Evolutionary conservation across 2,113 vertebrate genomes (phyloP).

Genomic region (Trematomus loennbergii): DNA sequence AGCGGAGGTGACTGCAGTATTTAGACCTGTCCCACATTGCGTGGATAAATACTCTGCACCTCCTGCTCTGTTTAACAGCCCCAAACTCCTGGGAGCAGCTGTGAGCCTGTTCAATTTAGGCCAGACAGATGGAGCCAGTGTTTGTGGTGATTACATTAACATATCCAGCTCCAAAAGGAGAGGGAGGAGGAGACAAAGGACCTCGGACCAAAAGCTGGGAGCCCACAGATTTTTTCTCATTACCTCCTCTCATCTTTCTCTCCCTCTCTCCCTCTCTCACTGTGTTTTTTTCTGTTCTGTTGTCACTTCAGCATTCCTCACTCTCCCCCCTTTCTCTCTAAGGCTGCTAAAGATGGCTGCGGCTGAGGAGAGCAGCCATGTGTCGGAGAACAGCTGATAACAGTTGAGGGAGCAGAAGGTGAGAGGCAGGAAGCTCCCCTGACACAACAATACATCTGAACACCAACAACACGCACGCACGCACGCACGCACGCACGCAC

Average conservation of each 20-base stretch:
- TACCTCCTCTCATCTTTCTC: constrained; percentile 30
- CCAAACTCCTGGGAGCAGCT: constrained; percentile 68
- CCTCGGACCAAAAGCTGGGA: constrained; percentile 59
- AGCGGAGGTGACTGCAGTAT: background rate
- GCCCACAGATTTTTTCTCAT: constrained; percentile 58
- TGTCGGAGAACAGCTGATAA: constrained; percentile 43
- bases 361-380: constrained; percentile 51
- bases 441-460: constrained; percentile 24
- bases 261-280: constrained; percentile 3
- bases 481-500: no score
- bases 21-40: constrained; percentile 13
- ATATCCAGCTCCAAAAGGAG: constrained; percentile 67
- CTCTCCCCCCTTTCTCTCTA: background rate
- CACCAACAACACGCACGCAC: background rate
- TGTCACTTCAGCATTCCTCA: constrained; percentile 1
- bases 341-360: constrained; percentile 36
- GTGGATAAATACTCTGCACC: constrained; percentile 40
- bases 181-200: constrained; percentile 50
- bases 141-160: constrained; percentile 81
- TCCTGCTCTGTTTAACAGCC: constrained; percentile 60
- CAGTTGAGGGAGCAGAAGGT: constrained; percentile 65
- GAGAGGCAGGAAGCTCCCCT: constrained; percentile 45
- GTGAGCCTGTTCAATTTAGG: constrained; percentile 79
- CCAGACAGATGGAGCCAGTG: constrained; percentile 80
- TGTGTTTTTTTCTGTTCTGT: constrained; percentile 14